Evolutionary conservation across 2,888 invertebrate species (phyloP), one percentile per base, ranked within the genome.

Genomic region (Lithophane ornitopus): DNA sequence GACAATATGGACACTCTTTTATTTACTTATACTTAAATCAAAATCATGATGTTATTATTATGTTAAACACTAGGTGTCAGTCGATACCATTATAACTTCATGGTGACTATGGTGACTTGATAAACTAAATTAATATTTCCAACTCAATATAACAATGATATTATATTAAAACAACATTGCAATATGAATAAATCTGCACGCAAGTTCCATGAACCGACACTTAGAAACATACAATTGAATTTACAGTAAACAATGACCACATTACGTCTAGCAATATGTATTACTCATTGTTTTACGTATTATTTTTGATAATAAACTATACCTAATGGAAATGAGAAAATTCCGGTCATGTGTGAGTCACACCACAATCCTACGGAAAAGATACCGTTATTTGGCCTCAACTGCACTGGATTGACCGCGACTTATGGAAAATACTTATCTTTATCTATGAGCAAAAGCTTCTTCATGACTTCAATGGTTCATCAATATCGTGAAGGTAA

Each of bases 271-370:
- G 19, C 22, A 41, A 9, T 12, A 6, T 7, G 9, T 26, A 69
- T 54, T 73, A 74, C 63, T 81, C 79, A 69, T 59, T 81, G 76
- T 65, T 81, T 58, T 69, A 44, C 39, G n/a, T 34, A 28, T 74
- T 34, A 49, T 8, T 67, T 61, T 61, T 49, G 28, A 61, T 56
- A 14, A 46, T 28, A 46, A 44, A 72, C 8, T 19, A n/a, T n/a
- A 41, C 12, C 8, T 61, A 28, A 7, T 61, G 65, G 54, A 66
- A 56, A 61, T 66, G 14, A n/a, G n/a, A 59, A 49, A 67, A 67
- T 28, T 76, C 26, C 46, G 52, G 81, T 74, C 49, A 65, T 54
- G 9, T 19, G 63, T 78, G 74, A 73, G 44, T 81, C 74, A 76
- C 16, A 12, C 26, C 16, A 52, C 34, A 2, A 22, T 19, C 12